Evolutionary conservation across 2,797 vertebrate genomes (phyloP).

Genomic region (Cyprinodon diabolis): DNA sequence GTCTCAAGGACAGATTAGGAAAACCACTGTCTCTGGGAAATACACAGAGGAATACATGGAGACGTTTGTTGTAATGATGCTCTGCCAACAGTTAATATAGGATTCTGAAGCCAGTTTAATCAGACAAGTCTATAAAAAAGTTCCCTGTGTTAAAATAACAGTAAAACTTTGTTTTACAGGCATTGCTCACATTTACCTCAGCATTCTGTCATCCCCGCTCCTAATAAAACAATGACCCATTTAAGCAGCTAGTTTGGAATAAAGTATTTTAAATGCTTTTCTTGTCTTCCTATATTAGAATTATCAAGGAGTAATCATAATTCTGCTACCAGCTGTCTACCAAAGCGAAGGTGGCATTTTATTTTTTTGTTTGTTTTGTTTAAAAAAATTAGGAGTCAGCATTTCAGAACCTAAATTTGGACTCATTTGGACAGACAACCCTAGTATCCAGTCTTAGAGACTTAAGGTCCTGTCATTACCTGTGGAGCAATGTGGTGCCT

Average conservation of each 20-base stretch:
- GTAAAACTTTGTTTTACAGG: not conserved
- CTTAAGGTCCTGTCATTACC: slow-evolving; percentile 48
- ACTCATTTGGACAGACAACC: slow-evolving; percentile 3
- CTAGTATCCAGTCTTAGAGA: slow-evolving; percentile 3
- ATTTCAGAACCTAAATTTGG: slow-evolving; percentile 24
- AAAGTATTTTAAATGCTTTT: no score
- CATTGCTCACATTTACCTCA: not conserved
- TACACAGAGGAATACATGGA: not conserved
- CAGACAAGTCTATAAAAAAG: no score
- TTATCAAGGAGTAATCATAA: not conserved
- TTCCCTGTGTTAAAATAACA: not conserved
- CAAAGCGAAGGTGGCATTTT: not conserved
- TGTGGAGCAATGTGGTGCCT: slow-evolving; percentile 17
- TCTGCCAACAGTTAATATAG: not conserved
- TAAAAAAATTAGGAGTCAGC: not conserved
- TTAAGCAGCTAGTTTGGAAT: not conserved
- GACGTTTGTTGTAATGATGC: not conserved
- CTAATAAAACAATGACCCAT: not conserved
- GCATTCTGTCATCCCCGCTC: not conserved
- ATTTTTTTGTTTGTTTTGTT: not conserved
- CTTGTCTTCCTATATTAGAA: not conserved
- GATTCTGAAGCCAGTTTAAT: not conserved
- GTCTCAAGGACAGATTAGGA: no score
- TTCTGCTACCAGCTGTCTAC: no score
- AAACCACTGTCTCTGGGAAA: no score